Evolutionary conservation across 2,888 invertebrate genomes (phyloP), one percentile per base, ranked within the genome.

Genomic region (Polyploca ridens): DNA sequence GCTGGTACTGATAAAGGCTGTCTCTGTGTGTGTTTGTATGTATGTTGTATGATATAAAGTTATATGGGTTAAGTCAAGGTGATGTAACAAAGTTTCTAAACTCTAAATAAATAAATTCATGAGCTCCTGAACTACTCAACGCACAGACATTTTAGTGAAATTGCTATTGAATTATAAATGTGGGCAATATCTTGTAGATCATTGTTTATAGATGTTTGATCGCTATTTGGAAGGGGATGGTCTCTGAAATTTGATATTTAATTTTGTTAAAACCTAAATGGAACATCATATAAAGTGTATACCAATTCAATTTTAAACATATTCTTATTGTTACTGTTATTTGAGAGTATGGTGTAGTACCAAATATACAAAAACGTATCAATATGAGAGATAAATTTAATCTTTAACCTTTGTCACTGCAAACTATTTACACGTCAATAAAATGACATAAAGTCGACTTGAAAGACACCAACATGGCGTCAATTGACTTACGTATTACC

Each of bases 91-190:
- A 46, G 46, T 46, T 46, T 46, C 10, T 54, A 10, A 19, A 19
- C 10, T 16, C 54, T 19, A 19, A 19, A 54, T 54, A 54, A 54
- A 54, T 54, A 54, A 16, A 54, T 54, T 54, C 54, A 54, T 54
- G 19, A 54, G 54, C 16, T 54, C 10, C 10, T n/a, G 54, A 54
- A 54, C 54, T 59, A 44, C 65, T 65, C 67, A 61, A 54, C 54
- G 54, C 54, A 54, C n/a, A 14, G 33, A 19, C 66, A 70, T 63
- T 64, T 74, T 69, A 63, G 62, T 66, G 72, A 72, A 65, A 68
- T 70, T 70, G 69, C 66, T 65, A 59, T 19, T 54, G 54, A 54
- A 54, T 54, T 54, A 54, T 54, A 54, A 54, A 54, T 54, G 19
- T 54, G 54, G 19, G 54, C 54, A 19, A 54, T 54, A 54, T 54